Conservation (phyloP, 2,113 vertebrate species). For the Sinocyclocheilus rhinocerous region DNA sequence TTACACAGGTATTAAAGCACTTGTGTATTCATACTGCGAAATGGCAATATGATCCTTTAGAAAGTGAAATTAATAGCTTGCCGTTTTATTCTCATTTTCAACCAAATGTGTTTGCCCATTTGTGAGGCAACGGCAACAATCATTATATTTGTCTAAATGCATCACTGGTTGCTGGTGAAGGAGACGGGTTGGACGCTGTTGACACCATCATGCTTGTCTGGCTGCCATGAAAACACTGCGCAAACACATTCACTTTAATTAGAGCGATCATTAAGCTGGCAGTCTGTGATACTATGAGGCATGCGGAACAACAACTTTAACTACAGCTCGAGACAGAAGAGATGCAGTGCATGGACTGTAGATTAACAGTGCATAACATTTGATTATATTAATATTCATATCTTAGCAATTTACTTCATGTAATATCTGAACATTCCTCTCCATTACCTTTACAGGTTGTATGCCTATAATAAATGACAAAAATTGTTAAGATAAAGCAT, state of each 20-base stretch:
- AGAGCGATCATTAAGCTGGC: conserved; percentile 62
- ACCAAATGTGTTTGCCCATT: conserved; percentile 50
- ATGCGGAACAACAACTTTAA: conserved; percentile 27
- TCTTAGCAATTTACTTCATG: background rate
- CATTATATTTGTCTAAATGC: conserved; percentile 54
- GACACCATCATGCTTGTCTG: conserved; percentile 69
- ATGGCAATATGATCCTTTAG: conserved; percentile 1
- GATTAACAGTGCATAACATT: conserved; percentile 10
- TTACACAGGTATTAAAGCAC: background rate
- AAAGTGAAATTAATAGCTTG: conserved; percentile 31
- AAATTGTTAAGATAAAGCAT: no score
- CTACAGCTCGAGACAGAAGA: conserved; percentile 37
- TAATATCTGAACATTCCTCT: background rate
- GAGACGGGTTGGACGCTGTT: conserved; percentile 41
- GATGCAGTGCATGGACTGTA: background rate
- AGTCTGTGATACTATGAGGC: conserved; percentile 45
- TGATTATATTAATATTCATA: background rate
- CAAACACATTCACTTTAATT: conserved; percentile 68
- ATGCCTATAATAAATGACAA: background rate
- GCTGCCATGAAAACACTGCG: conserved; percentile 54
- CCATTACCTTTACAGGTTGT: background rate
- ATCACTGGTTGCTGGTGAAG: conserved; percentile 33
- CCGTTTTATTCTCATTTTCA: background rate
- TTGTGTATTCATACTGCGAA: background rate
- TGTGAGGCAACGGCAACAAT: conserved; percentile 38